These are phyloP conservation scores for Turritopsis rubra DNA, from an alignment of 30 jellyfish, hydroid and myxozoan genomes.

Conservation along the genomic window DNA sequence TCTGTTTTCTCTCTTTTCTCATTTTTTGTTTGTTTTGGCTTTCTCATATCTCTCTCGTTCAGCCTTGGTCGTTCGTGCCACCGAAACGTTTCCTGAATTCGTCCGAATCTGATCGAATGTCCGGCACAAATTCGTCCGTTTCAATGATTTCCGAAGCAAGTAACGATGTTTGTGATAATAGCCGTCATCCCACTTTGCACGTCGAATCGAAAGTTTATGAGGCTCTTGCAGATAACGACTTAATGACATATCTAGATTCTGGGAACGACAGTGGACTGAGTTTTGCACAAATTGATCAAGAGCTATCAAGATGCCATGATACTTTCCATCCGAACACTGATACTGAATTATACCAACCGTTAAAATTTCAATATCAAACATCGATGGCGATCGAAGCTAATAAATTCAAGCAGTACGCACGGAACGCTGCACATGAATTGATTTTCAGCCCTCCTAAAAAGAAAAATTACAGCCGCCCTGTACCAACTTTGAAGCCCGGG, in stretches of 20 bases:
- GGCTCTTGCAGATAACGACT: background rate
- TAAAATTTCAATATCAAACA: background rate
- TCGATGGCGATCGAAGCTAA: background rate
- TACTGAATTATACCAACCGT: background rate
- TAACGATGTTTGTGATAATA: background rate
- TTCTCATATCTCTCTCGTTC: background rate
- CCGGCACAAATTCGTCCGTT: background rate
- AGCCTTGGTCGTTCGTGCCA: background rate
- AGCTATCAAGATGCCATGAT: background rate
- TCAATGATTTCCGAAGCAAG: background rate
- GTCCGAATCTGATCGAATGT: background rate
- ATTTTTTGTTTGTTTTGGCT: background rate
- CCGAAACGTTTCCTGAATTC: background rate
- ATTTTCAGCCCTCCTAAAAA: background rate
- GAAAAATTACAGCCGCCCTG: background rate
- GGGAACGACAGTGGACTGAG: background rate
- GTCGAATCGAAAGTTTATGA: background rate
- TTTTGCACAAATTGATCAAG: slow-evolving; percentile 7
- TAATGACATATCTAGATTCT: slow-evolving; percentile 2
- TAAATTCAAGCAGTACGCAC: background rate
- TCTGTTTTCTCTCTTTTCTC: background rate
- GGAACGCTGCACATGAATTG: background rate
- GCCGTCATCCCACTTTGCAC: background rate
- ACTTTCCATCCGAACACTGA: background rate
- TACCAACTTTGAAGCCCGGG: background rate